Base-by-base conservation (phyloP, 2,113 vertebrate species). In the Elaphurus davidianus region DNA sequence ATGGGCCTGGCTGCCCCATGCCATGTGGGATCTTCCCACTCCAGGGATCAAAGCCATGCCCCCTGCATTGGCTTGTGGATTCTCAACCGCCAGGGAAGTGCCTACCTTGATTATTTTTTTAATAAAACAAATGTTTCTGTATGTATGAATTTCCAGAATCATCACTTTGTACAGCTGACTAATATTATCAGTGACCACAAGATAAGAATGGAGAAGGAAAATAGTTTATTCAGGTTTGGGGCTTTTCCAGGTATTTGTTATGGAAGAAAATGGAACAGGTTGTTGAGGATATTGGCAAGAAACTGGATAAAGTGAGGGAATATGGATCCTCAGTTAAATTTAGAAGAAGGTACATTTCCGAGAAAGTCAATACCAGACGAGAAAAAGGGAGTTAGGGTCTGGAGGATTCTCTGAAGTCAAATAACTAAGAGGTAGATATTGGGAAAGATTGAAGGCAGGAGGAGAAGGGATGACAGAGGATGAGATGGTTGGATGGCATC, bases 91-190 rank as follows among this genome's bases (percentile, higher is more conserved):
- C 40, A 76, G 23, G 23, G 71, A 62, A 62, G 60, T 62, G 28
- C 60, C 60, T 62, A 62, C 60, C 60, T 62, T 94, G 47, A 30
- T 74, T 85, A 92, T 62, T 96, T 91, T 91, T 91, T 94, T 76
- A 74, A 85, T 52, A 87, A 91, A 90, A 78, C 1, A 55, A 90
- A 87, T 90, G 6, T 94, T 97, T 86, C 47, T 94, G 5, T 90
- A 57, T 10, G 25, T 2, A 4, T 36, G 47, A 86, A 89, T 67
- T 97, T 95, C 90, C 15, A 90, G 4, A 76, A 85, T 64, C 13
- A 81, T 11, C 16, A 17, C 1, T 87, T 91, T 92, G 19, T 47
- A 12, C 55, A 76, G 36, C 36, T 71, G 54, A 85, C 88, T 86
- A 59, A 59, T 86, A 96, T 90, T 87, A 23, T 96, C 13, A 57